Conservation (phyloP, 2,113 vertebrate species). For the Carettochelys insculpta region DNA sequence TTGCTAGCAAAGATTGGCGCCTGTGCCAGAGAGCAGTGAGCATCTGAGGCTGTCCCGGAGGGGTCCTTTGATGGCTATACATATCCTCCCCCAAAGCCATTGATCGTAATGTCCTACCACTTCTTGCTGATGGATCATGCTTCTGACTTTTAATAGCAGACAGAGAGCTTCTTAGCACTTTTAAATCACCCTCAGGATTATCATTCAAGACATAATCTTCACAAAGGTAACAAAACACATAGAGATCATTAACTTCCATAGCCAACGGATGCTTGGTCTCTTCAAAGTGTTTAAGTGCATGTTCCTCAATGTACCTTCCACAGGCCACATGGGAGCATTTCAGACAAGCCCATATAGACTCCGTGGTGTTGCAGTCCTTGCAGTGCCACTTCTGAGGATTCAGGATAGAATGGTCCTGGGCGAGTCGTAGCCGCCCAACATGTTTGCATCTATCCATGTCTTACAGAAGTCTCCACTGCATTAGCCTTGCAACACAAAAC, state of each 20-base stretch:
- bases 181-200: slow-evolving; percentile 94
- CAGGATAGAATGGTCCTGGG: slow-evolving; percentile 97
- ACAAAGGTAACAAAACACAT: slow-evolving; percentile 96
- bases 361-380: slow-evolving; percentile 90
- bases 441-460: slow-evolving; percentile 99
- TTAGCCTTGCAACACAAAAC: slow-evolving; percentile 45
- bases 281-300: slow-evolving; percentile 92
- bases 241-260: slow-evolving; percentile 95
- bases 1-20: slow-evolving; percentile 87
- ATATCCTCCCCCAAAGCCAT: slow-evolving; percentile 72
- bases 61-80: slow-evolving; percentile 65
- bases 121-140: slow-evolving; percentile 69
- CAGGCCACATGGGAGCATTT: slow-evolving; percentile 98
- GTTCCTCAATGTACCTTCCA: slow-evolving; percentile 94
- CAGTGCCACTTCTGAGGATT: slow-evolving; percentile 98
- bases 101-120: slow-evolving; percentile 89
- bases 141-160: slow-evolving; percentile 80
- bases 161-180: slow-evolving; percentile 92
- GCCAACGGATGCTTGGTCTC: slow-evolving; percentile 90
- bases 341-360: slow-evolving; percentile 97
- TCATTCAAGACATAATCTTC: slow-evolving; percentile 97
- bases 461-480: slow-evolving; percentile 69
- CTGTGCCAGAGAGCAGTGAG: slow-evolving; percentile 90
- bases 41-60: slow-evolving; percentile 84
- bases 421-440: slow-evolving; percentile 93